Evolutionary conservation across 2,113 vertebrate species (phyloP).

Genomic region (Sturnus vulgaris): DNA sequence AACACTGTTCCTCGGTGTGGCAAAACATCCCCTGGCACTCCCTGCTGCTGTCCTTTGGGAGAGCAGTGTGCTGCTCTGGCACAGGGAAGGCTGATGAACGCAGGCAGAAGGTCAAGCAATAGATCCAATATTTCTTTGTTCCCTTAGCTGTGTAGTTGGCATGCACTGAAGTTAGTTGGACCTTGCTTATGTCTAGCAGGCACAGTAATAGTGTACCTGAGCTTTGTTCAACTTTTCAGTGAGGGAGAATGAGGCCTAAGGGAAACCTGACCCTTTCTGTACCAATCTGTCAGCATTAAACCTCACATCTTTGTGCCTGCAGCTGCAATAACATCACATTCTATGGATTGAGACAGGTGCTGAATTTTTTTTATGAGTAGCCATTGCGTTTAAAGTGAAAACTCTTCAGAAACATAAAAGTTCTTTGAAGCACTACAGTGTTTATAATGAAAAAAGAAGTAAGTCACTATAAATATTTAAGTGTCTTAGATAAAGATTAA

Average conservation of each 20-base stretch:
- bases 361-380: not conserved
- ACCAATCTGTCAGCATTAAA: not conserved
- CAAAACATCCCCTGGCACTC: not conserved
- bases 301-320: not conserved
- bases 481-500: conserved; percentile 21
- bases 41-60: not conserved
- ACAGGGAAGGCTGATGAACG: not conserved
- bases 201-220: not conserved
- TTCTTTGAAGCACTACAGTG: not conserved
- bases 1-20: rapidly evolving
- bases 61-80: not conserved
- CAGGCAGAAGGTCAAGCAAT: not conserved
- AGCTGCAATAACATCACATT: not conserved
- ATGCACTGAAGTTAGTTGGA: not conserved
- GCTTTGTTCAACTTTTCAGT: not conserved
- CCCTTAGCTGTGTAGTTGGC: not conserved
- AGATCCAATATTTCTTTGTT: not conserved
- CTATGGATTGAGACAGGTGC: not conserved
- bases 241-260: not conserved
- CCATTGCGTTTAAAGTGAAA: not conserved
- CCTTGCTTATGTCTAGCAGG: not conserved
- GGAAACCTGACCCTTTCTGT: not conserved
- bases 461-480: conserved; percentile 7
- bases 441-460: not conserved
- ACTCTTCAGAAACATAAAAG: not conserved